Evolutionary conservation across 2,888 invertebrate species (phyloP), one percentile per base, ranked within the genome.

Genomic region (Noctuana brunneofusca): DNA sequence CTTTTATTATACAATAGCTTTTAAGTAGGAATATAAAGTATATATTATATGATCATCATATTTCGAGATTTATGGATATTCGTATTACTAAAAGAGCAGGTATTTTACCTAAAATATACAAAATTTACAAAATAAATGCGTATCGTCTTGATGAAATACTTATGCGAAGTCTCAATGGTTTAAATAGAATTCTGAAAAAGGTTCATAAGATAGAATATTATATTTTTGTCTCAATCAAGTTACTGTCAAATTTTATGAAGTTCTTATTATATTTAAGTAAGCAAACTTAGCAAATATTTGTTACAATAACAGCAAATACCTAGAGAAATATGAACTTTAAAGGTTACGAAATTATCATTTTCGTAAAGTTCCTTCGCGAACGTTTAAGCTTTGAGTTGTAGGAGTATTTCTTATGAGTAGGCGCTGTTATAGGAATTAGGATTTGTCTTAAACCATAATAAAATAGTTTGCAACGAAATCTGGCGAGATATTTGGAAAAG

Each of bases 1-100:
- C 48, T 49, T 62, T 49, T 55, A 62, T 49, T 49, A 53, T 53
- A 62, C 54, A 54, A 60, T 54, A 60, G 53, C 53, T 54, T 48
- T 55, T 38, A 38, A 55, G 54, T 54, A 48, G 24, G 35, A 38
- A 48, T 18, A 38, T 60, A 48, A 38, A 49, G 46, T 14, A 8
- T 54, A 18, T 32, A 49, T 30, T 35, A 18, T n/a, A n/a, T n/a
- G n/a, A n/a, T 38, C 14, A 38, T 16, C 48, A 38, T 24, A 18
- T 8, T 49, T 49, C 38, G 3, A 38, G 30, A 43, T 48, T 57
- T 57, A 55, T 56, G 16, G n/a, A 48, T 32, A 48, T 22, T 18
- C 18, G 32, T 52, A 27, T 58, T 18, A 50, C 14, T 53, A 0
- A 22, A 3, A 18, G 20, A 14, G n/a, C 54, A 41, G 6, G 24